Base-by-base conservation (phyloP, 2,113 vertebrate genomes). In the Procavia capensis region DNA sequence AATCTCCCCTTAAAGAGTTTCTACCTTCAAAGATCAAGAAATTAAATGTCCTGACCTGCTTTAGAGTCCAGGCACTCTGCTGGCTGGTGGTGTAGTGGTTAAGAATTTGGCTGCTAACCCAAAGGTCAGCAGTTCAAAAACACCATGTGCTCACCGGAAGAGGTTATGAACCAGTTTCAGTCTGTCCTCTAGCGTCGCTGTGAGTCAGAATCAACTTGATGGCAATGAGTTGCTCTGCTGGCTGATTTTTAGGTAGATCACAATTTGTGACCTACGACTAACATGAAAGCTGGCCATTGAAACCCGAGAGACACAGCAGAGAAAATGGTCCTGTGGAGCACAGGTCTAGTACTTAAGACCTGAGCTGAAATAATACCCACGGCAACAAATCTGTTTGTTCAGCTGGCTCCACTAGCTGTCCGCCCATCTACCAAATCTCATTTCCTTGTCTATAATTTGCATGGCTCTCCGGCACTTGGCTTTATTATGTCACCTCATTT, bases 401-500 rank as follows among this genome's bases (percentile, higher is more conserved):
- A 20, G 20, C 39, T 72, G 70, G 36, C 70, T 95, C 14, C 93
- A 17, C 43, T 45, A 27, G 29, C 17, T 3, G 0, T 50, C 82
- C 88, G 8, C 22, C 41, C 36, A 85, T 82, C 89, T 7, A 61
- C 45, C 72, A 57, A 45, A 43, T 75, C n/a, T 85, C 59, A 72
- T 31, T 86, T 95, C 34, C 19, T 41, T 68, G 16, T 41, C 47
- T 93, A 2, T 27, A 91, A 83, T 91, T 97, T 97, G 74, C 2
- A 2, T 95, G 39, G 41, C 95, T 97, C n/a, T n/a, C n/a, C n/a
- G n/a, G n/a, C n/a, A n/a, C n/a, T n/a, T n/a, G n/a, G n/a, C n/a
- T 95, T 95, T 88, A 93, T 95, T 45, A 64, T 84, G 13, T 89
- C 22, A 76, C 61, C 24, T 89, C 63, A 90, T 96, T 97, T 85